Percentiles rank a stretch among this genome's conserved stretches.
These are phyloP conservation scores for Heterohyrax brucei DNA, from an alignment of 2,797 vertebrate genomes.

Conservation along the genomic window DNA sequence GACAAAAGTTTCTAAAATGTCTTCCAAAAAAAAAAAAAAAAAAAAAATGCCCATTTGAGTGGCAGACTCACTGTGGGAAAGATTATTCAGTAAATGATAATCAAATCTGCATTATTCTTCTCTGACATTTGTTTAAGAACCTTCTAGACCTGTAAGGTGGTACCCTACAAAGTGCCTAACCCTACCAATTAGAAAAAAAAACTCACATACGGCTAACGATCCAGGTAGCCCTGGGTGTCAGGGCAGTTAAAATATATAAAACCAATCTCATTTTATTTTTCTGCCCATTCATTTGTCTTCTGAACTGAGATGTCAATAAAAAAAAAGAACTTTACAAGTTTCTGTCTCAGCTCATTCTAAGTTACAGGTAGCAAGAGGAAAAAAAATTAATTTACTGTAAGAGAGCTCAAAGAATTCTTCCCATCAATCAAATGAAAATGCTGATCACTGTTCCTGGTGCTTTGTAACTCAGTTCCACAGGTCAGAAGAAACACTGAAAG, in stretches of 20 bases:
- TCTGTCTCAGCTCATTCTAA: not conserved
- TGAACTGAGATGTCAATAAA: slow-evolving; percentile 43
- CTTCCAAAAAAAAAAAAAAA: not conserved
- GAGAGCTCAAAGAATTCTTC: not conserved
- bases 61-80: not conserved
- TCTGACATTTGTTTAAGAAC: not conserved
- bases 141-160: not conserved
- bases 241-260: not conserved
- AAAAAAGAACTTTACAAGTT: not conserved
- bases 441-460: not conserved
- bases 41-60: not conserved
- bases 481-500: not conserved
- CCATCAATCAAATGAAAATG: slow-evolving; percentile 33
- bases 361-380: not conserved
- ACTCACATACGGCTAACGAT: not conserved
- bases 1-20: slow-evolving; percentile 49
- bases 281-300: not conserved
- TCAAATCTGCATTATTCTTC: not conserved
- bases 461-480: not conserved
- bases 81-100: not conserved
- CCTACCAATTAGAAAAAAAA: not conserved
- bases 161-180: not conserved
- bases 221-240: not conserved
- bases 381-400: slow-evolving; percentile 60
- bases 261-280: slow-evolving; percentile 62